Percentiles rank a stretch among this genome's conserved stretches.
These are phyloP conservation scores for Echinarachnius parma DNA, from an alignment of 53 echinoderm and acorn worm species.

Conservation along the genomic window DNA sequence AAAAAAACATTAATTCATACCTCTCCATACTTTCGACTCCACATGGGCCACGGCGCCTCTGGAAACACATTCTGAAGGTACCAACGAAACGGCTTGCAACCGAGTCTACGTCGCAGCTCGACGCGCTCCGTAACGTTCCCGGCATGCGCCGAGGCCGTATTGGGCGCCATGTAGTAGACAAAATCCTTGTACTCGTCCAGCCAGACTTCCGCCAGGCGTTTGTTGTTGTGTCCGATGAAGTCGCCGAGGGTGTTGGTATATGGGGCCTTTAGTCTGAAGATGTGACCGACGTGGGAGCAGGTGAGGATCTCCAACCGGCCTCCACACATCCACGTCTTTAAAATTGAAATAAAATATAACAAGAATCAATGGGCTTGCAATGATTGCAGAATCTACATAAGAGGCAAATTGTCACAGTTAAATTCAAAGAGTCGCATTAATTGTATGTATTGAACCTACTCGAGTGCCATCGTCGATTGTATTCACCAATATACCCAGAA, in stretches of 20 bases:
- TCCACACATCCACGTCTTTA: conserved; percentile 53
- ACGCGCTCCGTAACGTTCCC: conserved; percentile 52
- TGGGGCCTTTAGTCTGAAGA: conserved; percentile 43
- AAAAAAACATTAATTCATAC: too few species aligned
- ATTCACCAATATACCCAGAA: too few species aligned
- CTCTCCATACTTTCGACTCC: conserved; percentile 19
- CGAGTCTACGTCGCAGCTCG: conserved; percentile 36
- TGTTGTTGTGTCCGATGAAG: conserved; percentile 44
- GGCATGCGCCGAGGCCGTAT: conserved; percentile 23
- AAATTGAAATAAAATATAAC: background rate
- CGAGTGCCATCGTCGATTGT: too few species aligned
- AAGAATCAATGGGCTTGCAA: too few species aligned
- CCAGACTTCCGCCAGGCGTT: too few species aligned
- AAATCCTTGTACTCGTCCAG: too few species aligned
- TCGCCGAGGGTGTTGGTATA: conserved; percentile 14
- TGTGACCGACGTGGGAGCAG: conserved; percentile 59
- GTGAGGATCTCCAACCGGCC: conserved; percentile 26
- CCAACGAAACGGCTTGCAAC: conserved; percentile 52
- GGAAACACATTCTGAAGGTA: conserved; percentile 57
- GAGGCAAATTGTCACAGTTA: too few species aligned
- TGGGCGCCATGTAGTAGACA: too few species aligned
- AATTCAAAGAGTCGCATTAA: too few species aligned
- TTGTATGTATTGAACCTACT: too few species aligned
- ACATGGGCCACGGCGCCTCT: conserved; percentile 45
- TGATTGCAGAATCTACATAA: too few species aligned